Evolutionary conservation across 2,113 vertebrate species (phyloP).

Genomic region (Alectura lathami): DNA sequence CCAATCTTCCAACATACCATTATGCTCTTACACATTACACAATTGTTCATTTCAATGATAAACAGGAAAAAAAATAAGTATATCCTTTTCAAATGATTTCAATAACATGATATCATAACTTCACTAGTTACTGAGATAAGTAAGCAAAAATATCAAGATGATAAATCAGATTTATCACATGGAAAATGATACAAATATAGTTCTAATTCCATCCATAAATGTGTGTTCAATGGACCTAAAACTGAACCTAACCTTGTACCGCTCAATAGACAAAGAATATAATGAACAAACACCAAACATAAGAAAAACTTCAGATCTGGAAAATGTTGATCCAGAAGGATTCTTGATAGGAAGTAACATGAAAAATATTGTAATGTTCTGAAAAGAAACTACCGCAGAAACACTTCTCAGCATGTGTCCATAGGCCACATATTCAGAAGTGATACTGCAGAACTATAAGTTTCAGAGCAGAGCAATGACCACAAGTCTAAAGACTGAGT

Average conservation of each 20-base stretch:
- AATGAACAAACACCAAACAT: neutral
- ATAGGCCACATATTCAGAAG: neutral
- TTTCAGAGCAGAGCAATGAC: neutral
- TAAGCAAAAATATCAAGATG: neutral
- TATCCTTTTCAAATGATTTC: neutral
- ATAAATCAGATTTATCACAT: neutral
- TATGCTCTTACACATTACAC: neutral
- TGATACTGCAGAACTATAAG: neutral
- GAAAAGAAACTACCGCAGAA: neutral
- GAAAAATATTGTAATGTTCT: neutral
- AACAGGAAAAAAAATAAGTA: neutral
- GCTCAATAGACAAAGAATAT: neutral
- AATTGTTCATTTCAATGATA: neutral
- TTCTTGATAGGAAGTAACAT: neutral
- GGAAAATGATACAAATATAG: neutral
- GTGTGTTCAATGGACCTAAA: neutral
- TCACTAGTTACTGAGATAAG: neutral
- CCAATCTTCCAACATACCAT: neutral
- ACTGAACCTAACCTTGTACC: neutral
- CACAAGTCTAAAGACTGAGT: neutral
- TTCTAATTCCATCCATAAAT: neutral
- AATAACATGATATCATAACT: neutral
- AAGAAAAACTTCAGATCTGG: neutral
- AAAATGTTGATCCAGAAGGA: neutral
- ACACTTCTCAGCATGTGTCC: neutral